Evolutionary conservation across 2,113 vertebrate species (phyloP).

Genomic region (Orthonyx spaldingii): DNA sequence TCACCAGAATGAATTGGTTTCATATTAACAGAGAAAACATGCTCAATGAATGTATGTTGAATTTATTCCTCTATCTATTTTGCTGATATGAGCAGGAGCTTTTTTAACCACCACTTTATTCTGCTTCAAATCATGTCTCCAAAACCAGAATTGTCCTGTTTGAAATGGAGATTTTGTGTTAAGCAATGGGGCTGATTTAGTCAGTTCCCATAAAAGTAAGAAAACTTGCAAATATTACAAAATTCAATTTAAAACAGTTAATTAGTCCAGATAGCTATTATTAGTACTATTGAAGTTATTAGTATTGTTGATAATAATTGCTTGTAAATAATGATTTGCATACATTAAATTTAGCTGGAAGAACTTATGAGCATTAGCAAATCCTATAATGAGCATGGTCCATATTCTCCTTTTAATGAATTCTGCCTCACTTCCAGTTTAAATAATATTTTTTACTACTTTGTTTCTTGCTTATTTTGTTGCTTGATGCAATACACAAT

Average conservation of each 20-base stretch:
- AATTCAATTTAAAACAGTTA: constrained; percentile 13
- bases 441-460: constrained; percentile 17
- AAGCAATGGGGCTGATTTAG: neutral
- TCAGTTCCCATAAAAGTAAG: neutral
- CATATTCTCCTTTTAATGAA: constrained; percentile 10
- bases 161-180: neutral
- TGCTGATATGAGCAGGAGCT: neutral
- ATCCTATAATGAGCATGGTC: neutral
- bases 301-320: constrained; percentile 39
- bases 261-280: constrained; percentile 13
- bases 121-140: neutral
- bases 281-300: neutral
- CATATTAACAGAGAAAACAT: neutral
- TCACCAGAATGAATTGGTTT: neutral
- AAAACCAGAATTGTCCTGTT: neutral
- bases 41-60: neutral
- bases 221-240: constrained; percentile 12
- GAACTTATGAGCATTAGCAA: neutral
- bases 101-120: neutral
- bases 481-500: neutral
- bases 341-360: constrained; percentile 17
- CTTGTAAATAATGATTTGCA: constrained; percentile 11
- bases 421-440: constrained; percentile 22
- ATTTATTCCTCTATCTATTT: neutral
- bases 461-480: constrained; percentile 10